Evolutionary conservation across 2,113 vertebrate species (phyloP).

Genomic region (Leptodactylus fuscus): DNA sequence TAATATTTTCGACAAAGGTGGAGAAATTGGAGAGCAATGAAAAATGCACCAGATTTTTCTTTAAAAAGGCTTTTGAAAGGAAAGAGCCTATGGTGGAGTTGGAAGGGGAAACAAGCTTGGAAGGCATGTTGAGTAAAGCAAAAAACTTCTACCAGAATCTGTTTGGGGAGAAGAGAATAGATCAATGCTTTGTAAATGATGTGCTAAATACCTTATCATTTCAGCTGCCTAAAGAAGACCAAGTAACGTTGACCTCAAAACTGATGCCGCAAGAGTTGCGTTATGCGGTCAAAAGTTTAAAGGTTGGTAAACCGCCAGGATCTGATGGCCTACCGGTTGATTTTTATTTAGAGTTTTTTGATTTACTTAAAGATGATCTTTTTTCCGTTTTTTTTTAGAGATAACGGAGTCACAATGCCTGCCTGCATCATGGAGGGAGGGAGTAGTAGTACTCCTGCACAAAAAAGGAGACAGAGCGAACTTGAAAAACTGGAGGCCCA

Average conservation of each 20-base stretch:
- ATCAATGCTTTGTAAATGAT: neutral
- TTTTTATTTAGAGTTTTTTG: too few species aligned
- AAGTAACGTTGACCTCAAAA: too few species aligned
- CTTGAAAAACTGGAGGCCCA: too few species aligned
- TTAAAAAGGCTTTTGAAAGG: neutral
- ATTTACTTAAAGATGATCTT: too few species aligned
- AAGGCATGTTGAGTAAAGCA: neutral
- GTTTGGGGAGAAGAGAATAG: neutral
- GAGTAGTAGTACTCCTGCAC: neutral
- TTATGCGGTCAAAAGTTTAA: too few species aligned
- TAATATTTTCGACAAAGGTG: neutral
- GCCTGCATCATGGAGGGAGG: neutral
- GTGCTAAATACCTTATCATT: too few species aligned
- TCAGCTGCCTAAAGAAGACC: too few species aligned
- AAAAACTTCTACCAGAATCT: neutral
- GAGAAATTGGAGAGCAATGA: neutral
- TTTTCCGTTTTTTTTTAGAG: too few species aligned
- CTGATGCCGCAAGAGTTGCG: too few species aligned
- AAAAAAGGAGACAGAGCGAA: neutral
- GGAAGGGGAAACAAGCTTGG: neutral
- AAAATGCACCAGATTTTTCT: neutral
- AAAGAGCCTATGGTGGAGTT: neutral
- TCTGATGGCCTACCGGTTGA: too few species aligned
- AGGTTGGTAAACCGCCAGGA: too few species aligned
- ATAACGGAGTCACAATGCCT: neutral